Evolutionary conservation across 2,888 invertebrate genomes (phyloP), one percentile per base, ranked within the genome.

Genomic region (Heliconius ismenius): DNA sequence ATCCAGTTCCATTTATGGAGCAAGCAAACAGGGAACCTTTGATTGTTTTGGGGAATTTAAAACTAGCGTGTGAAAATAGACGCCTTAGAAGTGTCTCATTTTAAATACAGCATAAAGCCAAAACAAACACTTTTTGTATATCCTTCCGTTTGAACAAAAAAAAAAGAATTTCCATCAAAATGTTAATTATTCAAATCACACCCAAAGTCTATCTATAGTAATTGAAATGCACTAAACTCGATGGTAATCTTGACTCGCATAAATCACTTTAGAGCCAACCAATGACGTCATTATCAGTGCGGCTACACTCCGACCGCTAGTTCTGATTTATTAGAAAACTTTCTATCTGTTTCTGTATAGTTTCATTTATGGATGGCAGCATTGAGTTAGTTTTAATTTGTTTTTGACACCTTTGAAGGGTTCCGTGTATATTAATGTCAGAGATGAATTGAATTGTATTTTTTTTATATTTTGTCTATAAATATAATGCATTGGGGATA

Each of bases 161-260:
- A 49, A 49, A 49, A 49, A 49, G 18, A 49, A 49, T 18, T 2
- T 9, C 7, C 18, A 26, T 18, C 62, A 26, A 62, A 62, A 62
- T 15, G 26, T 62, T 26, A 39, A 89, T 88, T 86, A 89, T 89
- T 89, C 89, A 89, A 79, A 83, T 81, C 80, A 83, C 82, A 83
- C 81, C 83, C 82, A 83, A 81, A 80, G 75, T 60, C 43, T 83
- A 78, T 60, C 43, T 83, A 78, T 79, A 82, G 86, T 87, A 88
- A 89, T 90, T 90, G 90, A 89, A 88, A 90, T 88, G 87, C 88
- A 84, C 84, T 86, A 82, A 84, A 83, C 84, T 83, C 84, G 86
- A 89, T 90, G 89, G 85, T 89, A 90, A 90, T 89, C 88, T 82
- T 83, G 87, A 86, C 87, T 85, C 83, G 83, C 83, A 86, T 88